Percentiles rank a stretch among this genome's conserved stretches.
These are phyloP conservation scores for Serilophus lunatus DNA, from an alignment of 2,113 vertebrate genomes.

Conservation along the genomic window DNA sequence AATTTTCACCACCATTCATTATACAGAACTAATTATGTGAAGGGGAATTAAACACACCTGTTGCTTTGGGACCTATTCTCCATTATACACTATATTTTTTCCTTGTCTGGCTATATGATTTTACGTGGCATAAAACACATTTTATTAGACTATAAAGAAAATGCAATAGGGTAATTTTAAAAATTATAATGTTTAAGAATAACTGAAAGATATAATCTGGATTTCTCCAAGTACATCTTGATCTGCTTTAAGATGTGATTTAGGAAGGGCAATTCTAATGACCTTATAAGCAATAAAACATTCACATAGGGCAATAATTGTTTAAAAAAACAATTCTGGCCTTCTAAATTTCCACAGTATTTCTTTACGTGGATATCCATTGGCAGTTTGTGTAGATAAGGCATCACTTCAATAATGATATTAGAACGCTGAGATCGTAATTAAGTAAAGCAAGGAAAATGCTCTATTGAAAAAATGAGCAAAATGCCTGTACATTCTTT, in stretches of 20 bases:
- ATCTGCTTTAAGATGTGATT: background rate
- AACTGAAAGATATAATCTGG: background rate
- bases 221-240: background rate
- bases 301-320: background rate
- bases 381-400: background rate
- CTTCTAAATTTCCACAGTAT: background rate
- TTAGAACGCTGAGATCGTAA: background rate
- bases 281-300: background rate
- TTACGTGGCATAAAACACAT: background rate
- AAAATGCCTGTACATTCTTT: background rate
- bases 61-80: too few species aligned
- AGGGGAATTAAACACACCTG: background rate
- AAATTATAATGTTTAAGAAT: background rate
- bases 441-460: background rate
- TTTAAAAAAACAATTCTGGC: fast-evolving
- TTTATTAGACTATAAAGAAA: background rate
- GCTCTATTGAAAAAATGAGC: background rate
- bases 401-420: background rate
- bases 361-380: background rate
- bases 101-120: background rate
- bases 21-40: background rate
- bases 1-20: background rate
- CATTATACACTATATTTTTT: too few species aligned
- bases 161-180: background rate
- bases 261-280: background rate